Evolutionary conservation across 2,888 invertebrate species (phyloP), one percentile per base, ranked within the genome.

Genomic region (Bombylius discolor): DNA sequence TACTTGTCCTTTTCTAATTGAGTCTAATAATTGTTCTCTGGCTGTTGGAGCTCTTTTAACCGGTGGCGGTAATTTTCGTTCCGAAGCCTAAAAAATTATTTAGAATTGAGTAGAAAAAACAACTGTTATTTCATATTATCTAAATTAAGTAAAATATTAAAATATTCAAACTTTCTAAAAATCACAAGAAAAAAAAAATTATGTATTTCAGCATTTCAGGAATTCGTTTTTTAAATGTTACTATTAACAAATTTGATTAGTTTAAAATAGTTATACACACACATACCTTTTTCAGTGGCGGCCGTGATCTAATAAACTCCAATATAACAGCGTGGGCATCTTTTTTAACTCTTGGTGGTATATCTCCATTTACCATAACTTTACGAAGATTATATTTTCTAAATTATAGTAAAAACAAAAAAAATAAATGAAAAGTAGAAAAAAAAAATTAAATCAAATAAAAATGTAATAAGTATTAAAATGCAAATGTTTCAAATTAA

Each of bases 291-390:
- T 85, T 88, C 55, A 96, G 80, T 61, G 95, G 94, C 57, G 96
- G 95, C 70, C 96, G 81, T 69, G 94, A 94, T 71, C 95, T 81
- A 70, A 97, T 97, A 78, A 96, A 97, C 73, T 97, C 95, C 69
- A 97, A 81, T 70, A 96, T 96, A 76, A 96, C 83, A 58, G 89
- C 90, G 73, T 95, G 95, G 34, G 95, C 95, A 77, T 95, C 94
- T 76, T 93, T 93, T 74, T 90, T 92, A 56, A 93, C 87, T 72
- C 86, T 81, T 55, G 80, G 84, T 57, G 87, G 87, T 68, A 90
- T 82, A 73, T 85, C 83, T 51, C 89, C 89, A 70, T 90, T 88
- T 45, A 89, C 84, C 82, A 81, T 81, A 61, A 83, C 83, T 78
- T 94, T 94, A 70, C 89, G 84, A 64, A 96, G 79, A 68, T 87